These are phyloP conservation scores for Henricia sp. DNA, from an alignment of 53 echinoderm and acorn worm species.

Conservation along the genomic window DNA sequence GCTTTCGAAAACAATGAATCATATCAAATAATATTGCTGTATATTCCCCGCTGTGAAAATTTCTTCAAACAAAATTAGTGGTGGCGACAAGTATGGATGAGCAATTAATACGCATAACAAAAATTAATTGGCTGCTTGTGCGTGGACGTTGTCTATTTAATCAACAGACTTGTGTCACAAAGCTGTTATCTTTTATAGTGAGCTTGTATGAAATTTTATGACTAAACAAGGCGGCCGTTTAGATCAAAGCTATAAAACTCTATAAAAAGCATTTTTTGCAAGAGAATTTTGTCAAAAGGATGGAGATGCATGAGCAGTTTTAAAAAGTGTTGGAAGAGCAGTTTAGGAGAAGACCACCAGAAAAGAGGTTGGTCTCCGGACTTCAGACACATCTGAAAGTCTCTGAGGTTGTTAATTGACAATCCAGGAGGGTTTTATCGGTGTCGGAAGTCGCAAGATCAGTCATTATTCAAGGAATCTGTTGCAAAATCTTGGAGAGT, in stretches of 20 bases:
- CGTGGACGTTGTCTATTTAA: background rate
- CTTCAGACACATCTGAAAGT: too few species aligned
- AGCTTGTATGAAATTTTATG: conserved; percentile 48
- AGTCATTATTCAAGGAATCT: too few species aligned
- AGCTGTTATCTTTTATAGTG: conserved; percentile 56
- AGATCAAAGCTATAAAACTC: too few species aligned
- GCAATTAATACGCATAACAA: background rate
- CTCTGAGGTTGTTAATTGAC: too few species aligned
- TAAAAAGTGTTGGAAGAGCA: background rate
- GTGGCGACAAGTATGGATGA: conserved; percentile 21
- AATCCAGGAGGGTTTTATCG: too few species aligned
- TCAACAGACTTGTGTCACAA: background rate
- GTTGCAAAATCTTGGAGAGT: too few species aligned
- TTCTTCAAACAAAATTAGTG: conserved; percentile 5
- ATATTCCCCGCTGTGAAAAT: conserved; percentile 24
- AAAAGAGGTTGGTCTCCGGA: background rate
- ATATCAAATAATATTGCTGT: conserved; percentile 32
- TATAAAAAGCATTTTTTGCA: too few species aligned
- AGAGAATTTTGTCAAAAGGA: too few species aligned
- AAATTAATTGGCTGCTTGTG: background rate
- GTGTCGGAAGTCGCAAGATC: too few species aligned
- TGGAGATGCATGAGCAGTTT: too few species aligned
- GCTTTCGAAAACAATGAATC: conserved; percentile 5
- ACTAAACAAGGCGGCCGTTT: too few species aligned
- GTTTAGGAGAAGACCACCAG: background rate